Percentiles rank a stretch among this genome's conserved stretches.
These are phyloP conservation scores for Palythoa heliodiscus DNA, from an alignment of 92 coral and sea anemone genomes.

Conservation along the genomic window DNA sequence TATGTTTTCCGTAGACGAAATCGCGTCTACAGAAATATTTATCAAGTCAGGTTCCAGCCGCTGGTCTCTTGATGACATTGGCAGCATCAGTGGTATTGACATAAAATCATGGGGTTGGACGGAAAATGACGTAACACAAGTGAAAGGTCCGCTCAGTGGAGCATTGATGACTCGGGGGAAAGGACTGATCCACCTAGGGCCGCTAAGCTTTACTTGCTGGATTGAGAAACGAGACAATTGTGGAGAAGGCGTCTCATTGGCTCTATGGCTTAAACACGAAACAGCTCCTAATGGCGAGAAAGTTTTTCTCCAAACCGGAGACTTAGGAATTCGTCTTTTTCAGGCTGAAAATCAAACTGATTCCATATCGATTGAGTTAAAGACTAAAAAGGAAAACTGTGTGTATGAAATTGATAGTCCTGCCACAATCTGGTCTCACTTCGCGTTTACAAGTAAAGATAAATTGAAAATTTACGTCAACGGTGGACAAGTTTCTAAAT, in stretches of 20 bases:
- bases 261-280: constrained; percentile 30
- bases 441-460: neutral
- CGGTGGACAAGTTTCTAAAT: neutral
- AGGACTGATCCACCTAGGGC: constrained; percentile 20
- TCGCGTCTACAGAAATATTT: neutral
- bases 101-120: constrained; percentile 15
- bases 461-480: constrained; percentile 1
- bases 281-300: constrained; percentile 23
- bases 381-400: neutral
- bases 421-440: constrained; percentile 24
- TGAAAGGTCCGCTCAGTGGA: constrained; percentile 22
- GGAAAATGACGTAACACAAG: constrained; percentile 24
- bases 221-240: neutral
- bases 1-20: neutral
- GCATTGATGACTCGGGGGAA: constrained; percentile 6
- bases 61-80: constrained; percentile 24
- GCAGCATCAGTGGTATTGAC: neutral
- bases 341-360: constrained; percentile 22
- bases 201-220: constrained; percentile 5
- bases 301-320: constrained; percentile 20
- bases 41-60: constrained; percentile 20
- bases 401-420: neutral
- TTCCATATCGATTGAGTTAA: constrained; percentile 2
- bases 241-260: constrained; percentile 21
- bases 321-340: constrained; percentile 30